phyloP scores from a whole-genome alignment of 2,888 invertebrate genomes.

The Dugesia japonica region DNA sequence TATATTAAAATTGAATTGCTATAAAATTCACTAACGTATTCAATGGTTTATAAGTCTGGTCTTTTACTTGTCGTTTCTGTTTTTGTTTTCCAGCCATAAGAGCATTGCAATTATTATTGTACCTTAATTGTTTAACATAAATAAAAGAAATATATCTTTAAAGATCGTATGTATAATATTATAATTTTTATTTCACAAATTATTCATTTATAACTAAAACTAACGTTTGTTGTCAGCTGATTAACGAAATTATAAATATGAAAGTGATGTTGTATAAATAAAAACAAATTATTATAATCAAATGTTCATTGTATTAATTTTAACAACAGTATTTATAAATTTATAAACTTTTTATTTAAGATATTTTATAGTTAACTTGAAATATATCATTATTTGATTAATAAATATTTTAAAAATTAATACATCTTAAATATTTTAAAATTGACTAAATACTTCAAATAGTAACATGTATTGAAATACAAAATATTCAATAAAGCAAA shows the following conservation, averaged over 20 bases:
- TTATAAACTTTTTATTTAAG: too few relatives aligned
- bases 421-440: too few relatives aligned
- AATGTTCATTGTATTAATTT: too few relatives aligned
- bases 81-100: conserved; percentile 9
- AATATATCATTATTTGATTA: too few relatives aligned
- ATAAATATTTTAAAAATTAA: too few relatives aligned
- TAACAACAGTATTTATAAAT: background rate
- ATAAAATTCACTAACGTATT: conserved; percentile 20
- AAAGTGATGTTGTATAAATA: conserved; percentile 15
- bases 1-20: background rate
- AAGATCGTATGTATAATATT: background rate
- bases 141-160: background rate
- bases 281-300: background rate
- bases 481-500: too few relatives aligned
- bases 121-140: background rate
- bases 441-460: too few relatives aligned
- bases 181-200: background rate
- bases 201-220: background rate
- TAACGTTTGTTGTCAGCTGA: conserved; percentile 15
- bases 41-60: background rate
- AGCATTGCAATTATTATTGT: background rate
- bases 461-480: too few relatives aligned
- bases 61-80: conserved; percentile 16
- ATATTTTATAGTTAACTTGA: too few relatives aligned
- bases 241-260: conserved; percentile 20